Evolutionary conservation across 35 echinoderm and acorn worm genomes (phyloP), one percentile per base, ranked within the genome.

Genomic region (Heliocidaris tuberculata): DNA sequence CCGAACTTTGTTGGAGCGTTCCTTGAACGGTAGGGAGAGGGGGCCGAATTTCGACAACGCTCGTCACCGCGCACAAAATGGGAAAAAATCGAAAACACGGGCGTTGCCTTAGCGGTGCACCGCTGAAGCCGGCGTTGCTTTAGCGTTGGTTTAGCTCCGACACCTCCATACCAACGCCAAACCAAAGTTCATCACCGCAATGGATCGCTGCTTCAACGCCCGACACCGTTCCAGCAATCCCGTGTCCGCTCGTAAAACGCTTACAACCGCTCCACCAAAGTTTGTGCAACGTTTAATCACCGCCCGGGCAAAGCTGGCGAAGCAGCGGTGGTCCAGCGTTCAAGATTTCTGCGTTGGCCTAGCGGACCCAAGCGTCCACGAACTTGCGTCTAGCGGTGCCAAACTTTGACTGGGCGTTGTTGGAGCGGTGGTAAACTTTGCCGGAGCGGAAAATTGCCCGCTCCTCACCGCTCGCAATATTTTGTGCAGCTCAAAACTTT

Each of bases 401-500:
- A 42, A 88, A 88, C n/a, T 88, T 88, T 88, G 31, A 88, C 86
- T 88, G 86, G 86, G 86, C 31, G 86, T 88, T 88, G 86, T 88
- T 88, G 86, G 31, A 88, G 86, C 86, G 86, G 86, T 88, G 86
- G 86, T 88, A 30, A 88, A 88, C 86, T 88, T 88, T 88, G 86
- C 86, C 11, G 86, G 86, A 88, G 8, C 30, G 30, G 30, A 88
- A 88, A 88, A 88, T 88, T 88, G 86, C 47, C 86, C 86, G 31
- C 86, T 88, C 86, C 86, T 88, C 86, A 88, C 86, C 86, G 86
- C 86, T 88, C 86, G 86, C 86, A 42, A 88, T 88, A 88, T 88
- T 88, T 88, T 88, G 86, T 88, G 86, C 86, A 88, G 86, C 86
- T 88, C 86, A 88, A 88, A 88, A 88, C 86, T 88, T 88, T 88